A percentile compares a stretch with the other conserved stretches of the same genome.
Evolutionary conservation across 2,888 invertebrate species (phyloP).

Genomic region (Trichopria drosophilae): DNA sequence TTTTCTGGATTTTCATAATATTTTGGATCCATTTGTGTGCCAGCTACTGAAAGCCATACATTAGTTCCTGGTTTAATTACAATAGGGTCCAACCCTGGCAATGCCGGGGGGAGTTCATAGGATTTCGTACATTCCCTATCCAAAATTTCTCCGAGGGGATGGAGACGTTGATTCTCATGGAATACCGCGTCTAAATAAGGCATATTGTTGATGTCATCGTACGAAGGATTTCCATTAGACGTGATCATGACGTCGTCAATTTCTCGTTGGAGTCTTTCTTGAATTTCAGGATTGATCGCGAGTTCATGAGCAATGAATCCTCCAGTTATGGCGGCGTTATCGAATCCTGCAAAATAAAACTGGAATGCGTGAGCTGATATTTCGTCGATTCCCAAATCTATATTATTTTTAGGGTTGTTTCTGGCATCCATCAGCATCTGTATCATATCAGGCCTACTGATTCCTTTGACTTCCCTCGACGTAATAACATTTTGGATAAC

Average conservation of each 20-base stretch:
- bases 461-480: conserved; percentile 37
- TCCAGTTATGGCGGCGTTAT: conserved; percentile 42
- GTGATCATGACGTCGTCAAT: conserved; percentile 43
- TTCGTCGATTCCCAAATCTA: conserved; percentile 44
- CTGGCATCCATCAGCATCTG: conserved; percentile 62
- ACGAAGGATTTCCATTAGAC: conserved; percentile 50
- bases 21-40: conserved; percentile 50
- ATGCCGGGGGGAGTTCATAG: conserved; percentile 43
- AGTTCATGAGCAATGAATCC: conserved; percentile 44
- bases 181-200: conserved; percentile 63
- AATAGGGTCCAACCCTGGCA: conserved; percentile 43
- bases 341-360: conserved; percentile 46
- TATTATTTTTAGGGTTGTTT: conserved; percentile 24
- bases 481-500: conserved; percentile 37
- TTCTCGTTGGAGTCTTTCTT: conserved; percentile 55
- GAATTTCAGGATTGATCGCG: conserved; percentile 55
- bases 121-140: conserved; percentile 45
- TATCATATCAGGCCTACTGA: conserved; percentile 63
- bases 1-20: conserved; percentile 51
- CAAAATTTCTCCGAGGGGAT: conserved; percentile 40
- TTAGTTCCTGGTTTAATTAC: conserved; percentile 44
- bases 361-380: conserved; percentile 51
- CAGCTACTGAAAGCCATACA: conserved; percentile 46
- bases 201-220: conserved; percentile 58
- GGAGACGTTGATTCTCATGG: conserved; percentile 43